phyloP scores from a whole-genome alignment of 2,797 vertebrate genomes.

The Premnoplex brunnescens region DNA sequence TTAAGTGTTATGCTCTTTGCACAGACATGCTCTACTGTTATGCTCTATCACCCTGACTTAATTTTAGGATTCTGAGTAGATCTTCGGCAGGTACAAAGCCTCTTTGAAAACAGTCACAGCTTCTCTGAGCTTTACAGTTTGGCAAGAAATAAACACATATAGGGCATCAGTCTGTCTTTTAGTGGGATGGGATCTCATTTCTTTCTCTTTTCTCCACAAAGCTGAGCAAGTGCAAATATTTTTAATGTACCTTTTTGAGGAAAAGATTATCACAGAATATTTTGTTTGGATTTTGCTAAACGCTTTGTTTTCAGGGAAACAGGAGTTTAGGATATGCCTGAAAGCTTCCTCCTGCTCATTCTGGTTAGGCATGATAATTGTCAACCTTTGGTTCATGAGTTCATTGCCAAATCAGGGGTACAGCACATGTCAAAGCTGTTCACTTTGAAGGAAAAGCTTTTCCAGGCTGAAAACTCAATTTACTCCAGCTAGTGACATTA shows the following conservation, averaged over 20 bases:
- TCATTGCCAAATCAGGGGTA: constrained; percentile 8
- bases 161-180: not conserved
- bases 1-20: not conserved
- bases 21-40: not conserved
- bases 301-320: not conserved
- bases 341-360: not conserved
- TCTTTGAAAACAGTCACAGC: not conserved
- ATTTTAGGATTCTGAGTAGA: not conserved
- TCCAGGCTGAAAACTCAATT: constrained; percentile 51
- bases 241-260: not conserved
- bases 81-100: not conserved
- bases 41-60: not conserved
- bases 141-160: not conserved
- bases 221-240: not conserved
- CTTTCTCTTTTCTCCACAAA: not conserved
- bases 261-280: not conserved
- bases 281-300: not conserved
- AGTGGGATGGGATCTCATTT: not conserved
- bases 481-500: constrained; percentile 13
- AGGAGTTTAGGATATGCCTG: not conserved
- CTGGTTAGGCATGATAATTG: not conserved
- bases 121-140: not conserved
- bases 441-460: constrained; percentile 46
- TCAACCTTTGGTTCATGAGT: not conserved
- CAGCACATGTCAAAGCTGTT: not conserved